Base-by-base conservation (phyloP, 2,113 vertebrate species). In the Camelus dromedarius region DNA sequence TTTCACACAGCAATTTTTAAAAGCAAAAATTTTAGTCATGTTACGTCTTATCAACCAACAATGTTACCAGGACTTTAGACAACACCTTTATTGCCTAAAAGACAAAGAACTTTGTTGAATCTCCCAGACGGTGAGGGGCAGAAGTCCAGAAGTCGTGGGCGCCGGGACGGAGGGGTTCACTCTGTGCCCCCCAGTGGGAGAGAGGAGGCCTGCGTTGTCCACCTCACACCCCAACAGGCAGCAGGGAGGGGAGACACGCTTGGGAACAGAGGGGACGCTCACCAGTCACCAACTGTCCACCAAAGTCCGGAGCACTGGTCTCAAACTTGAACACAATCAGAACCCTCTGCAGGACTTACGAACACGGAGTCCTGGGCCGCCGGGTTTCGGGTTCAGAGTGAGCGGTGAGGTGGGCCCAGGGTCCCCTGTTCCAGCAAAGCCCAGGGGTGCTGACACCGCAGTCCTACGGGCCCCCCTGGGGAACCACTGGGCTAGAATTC, bases 371-470 rank as follows among this genome's bases (percentile, higher is more conserved):
- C 18, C 46, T 86, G 14, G 28, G 26, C 3, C 20, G 11, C 56
- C 4, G 48, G n/a, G 28, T 72, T 19, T 52, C 46, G 50, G n/a
- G 42, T 64, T 96, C 66, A 58, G 30, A 77, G 20, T 0, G 0
- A 54, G 28, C 2, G 0, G 28, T 3, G 0, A 11, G 1, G 7
- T 10, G 1, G 22, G 26, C 26, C 16, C 16, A 89, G 72, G 30
- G 30, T 62, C 22, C 73, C 5, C 28, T 52, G 67, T 66, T 87
- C 48, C 83, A 83, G 30, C 8, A n/a, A 75, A 10, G 32, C 8
- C 11, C 48, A 52, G 7, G 8, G 24, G 6, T n/a, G 12, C 30
- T n/a, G 35, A 18, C 12, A 16, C 18, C 60, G 19, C 52, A 50
- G 19, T 46, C 66, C 20, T 9, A 18, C 38, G 26, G 38, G 16